A percentile compares a stretch with the other conserved stretches of the same genome.
Conservation (phyloP, 2,113 vertebrate genomes). For the Chionomys nivalis region DNA sequence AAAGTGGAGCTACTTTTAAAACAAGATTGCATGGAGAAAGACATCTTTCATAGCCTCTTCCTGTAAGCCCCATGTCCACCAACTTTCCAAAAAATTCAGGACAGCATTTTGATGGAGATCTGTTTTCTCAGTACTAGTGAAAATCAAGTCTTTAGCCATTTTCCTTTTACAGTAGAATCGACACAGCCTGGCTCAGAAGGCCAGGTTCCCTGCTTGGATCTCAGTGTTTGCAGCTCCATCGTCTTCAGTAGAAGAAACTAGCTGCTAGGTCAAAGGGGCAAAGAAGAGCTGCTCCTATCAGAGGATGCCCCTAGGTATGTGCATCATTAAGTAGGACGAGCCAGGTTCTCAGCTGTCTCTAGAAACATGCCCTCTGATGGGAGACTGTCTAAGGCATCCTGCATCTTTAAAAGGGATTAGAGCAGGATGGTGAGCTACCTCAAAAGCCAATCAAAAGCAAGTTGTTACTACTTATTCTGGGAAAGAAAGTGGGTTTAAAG, state of each 20-base stretch:
- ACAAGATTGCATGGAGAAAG: conserved; percentile 9
- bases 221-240: neutral
- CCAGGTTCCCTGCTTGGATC: neutral
- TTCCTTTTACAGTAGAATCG: neutral
- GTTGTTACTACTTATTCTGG: neutral
- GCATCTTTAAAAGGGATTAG: conserved; percentile 48
- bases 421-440: conserved; percentile 12
- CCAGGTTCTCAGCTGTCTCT: neutral
- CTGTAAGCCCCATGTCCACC: neutral
- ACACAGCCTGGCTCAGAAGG: neutral
- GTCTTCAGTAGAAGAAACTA: neutral
- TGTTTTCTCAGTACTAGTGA: neutral
- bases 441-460: conserved; percentile 29
- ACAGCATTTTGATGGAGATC: conserved; percentile 15
- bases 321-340: conserved; percentile 1
- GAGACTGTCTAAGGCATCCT: conserved; percentile 16
- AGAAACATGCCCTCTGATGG: neutral
- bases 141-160: neutral
- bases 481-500: conserved; percentile 2
- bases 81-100: neutral
- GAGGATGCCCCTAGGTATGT: neutral
- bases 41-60: neutral
- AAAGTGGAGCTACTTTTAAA: conserved; percentile 18
- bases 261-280: neutral
- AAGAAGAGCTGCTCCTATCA: no score